Evolutionary conservation across 1,140 invertebrate genomes (phyloP), one percentile per base, ranked within the genome.

Genomic region (Brachionus rubens): DNA sequence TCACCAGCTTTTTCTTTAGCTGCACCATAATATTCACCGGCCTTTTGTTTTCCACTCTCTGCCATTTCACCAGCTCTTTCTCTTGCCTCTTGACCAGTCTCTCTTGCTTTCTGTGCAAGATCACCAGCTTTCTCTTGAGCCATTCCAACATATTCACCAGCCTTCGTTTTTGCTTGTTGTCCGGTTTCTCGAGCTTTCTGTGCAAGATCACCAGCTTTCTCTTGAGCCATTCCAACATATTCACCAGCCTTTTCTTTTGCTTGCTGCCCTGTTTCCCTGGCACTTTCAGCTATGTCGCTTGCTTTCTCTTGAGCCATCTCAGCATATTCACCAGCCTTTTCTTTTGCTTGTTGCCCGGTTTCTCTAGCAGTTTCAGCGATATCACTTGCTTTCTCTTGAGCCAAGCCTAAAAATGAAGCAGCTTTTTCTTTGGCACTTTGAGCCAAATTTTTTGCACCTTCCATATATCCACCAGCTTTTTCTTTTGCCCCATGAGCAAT

Each of bases 1-100:
- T 68, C 62, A 24, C 30, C 28, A 16, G 30, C 67, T 52, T 47
- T 70, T 52, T 70, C 56, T 40, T 21, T 62, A 40, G 56, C 24
- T n/a, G 12, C 24, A 19, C 24, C 28, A 5, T n/a, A 9, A 40
- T 1, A 21, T 36, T 47, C 41, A 70, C 30, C n/a, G 26, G 19
- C 19, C n/a, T 36, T 47, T 21, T 70, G 24, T 68, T 68, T 47
- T 5, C 16, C 33, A 28, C 62, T 19, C 0, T 68, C 10, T n/a
- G 28, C 54, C n/a, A 59, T 59, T 10, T 40, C 54, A 24, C 54
- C 21, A 26, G 26, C 12, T 6, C 16, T 21, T 16, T 26, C 19
- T 7, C 21, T 14, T 5, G 14, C 62, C 1, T 21, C n/a, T 43
- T 47, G 30, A 26, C 40, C 62, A 30, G 62, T 70, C 33, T 70